Evolutionary conservation across 37 sponge, comb jelly and placozoan genomes (phyloP).

Genomic region (Crambe crambe): DNA sequence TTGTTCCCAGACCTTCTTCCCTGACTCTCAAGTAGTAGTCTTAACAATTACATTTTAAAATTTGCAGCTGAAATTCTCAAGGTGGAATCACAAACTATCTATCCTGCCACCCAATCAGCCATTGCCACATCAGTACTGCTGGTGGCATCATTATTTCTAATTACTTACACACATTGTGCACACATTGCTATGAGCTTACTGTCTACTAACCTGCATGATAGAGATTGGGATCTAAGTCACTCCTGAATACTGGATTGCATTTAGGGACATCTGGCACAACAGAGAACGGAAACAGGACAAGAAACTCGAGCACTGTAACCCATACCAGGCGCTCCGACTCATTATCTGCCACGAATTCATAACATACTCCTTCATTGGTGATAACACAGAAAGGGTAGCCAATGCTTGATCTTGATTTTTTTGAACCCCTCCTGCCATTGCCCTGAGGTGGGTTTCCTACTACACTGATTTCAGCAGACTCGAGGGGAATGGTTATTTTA

Average conservation of each 20-base stretch:
- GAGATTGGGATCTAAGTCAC: conserved; percentile 24
- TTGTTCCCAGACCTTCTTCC: no score
- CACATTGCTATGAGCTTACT: no score
- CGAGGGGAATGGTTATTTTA: background rate
- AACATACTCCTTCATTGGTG: background rate
- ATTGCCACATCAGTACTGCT: no score
- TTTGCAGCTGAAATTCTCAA: no score
- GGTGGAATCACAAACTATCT: no score
- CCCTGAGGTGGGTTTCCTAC: background rate
- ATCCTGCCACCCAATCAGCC: no score
- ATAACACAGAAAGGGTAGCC: background rate
- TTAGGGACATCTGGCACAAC: conserved; percentile 55
- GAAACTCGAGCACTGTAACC: conserved; percentile 39
- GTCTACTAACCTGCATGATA: conserved; percentile 66
- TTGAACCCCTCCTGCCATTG: background rate
- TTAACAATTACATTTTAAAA: no score
- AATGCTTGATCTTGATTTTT: background rate
- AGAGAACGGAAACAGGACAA: conserved; percentile 55
- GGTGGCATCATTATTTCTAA: no score
- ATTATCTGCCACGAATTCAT: conserved; percentile 35
- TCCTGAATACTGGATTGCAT: conserved; percentile 42
- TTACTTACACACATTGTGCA: no score
- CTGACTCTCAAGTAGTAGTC: no score
- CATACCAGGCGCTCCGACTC: conserved; percentile 23
- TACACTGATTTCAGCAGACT: conserved; percentile 1